These are phyloP conservation scores for Harpagoxenus sublaevis DNA, from an alignment of 2,888 invertebrate species.

Conservation along the genomic window DNA sequence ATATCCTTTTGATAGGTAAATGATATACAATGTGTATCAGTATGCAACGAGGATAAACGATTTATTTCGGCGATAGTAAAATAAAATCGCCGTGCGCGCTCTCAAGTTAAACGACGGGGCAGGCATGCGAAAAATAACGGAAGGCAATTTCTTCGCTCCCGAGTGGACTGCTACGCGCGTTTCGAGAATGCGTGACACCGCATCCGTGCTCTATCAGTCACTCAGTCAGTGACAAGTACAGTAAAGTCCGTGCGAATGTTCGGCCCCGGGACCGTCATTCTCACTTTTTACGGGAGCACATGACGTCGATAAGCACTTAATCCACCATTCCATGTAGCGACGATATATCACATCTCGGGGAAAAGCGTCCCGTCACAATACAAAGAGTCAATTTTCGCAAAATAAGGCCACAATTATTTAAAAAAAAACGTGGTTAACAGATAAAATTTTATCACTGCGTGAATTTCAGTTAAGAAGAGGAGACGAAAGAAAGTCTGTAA, in stretches of 20 bases:
- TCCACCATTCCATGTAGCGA: conserved; percentile 18
- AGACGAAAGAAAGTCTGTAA: not conserved
- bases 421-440: not conserved
- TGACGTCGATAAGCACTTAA: conserved; percentile 61
- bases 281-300: conserved; percentile 70
- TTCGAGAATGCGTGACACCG: conserved; percentile 68
- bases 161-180: conserved; percentile 12
- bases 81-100: not conserved
- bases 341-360: conserved; percentile 20
- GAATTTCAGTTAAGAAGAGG: not conserved
- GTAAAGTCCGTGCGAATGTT: conserved; percentile 68
- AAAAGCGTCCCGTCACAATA: not conserved
- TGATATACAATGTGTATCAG: conserved; percentile 12
- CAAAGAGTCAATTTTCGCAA: conserved; percentile 20
- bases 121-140: conserved; percentile 70
- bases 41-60: conserved; percentile 24
- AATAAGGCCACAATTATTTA: not conserved
- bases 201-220: conserved; percentile 68
- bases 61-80: conserved; percentile 26
- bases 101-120: conserved; percentile 36
- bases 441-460: not conserved
- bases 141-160: conserved; percentile 67
- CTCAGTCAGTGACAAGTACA: conserved; percentile 77
- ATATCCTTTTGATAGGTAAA: not conserved
- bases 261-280: conserved; percentile 59